Conservation (phyloP, 2,797 vertebrate species). For the Amphiprion clarkii region DNA sequence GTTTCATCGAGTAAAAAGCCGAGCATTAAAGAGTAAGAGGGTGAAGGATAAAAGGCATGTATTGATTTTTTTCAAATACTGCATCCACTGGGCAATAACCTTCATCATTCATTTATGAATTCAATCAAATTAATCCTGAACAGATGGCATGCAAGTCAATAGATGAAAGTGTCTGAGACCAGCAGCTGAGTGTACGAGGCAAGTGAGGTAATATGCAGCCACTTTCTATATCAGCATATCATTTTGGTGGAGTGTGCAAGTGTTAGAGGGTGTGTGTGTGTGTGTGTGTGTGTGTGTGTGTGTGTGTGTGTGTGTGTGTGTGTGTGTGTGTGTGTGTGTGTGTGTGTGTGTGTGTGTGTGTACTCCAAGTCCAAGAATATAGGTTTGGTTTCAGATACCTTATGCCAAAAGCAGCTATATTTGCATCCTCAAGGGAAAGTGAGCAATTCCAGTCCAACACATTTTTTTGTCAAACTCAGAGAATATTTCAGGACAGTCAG, state of each 20-base stretch:
- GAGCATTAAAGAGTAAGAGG: conserved; percentile 41
- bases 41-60: conserved; percentile 54
- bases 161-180: conserved; percentile 37
- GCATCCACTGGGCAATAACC: conserved; percentile 43
- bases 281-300: not conserved
- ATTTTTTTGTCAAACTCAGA: not conserved
- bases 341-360: not conserved
- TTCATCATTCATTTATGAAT: conserved; percentile 71
- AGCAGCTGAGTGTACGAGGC: conserved; percentile 24
- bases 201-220: conserved; percentile 21
- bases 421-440: not conserved
- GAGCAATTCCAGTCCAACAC: not conserved
- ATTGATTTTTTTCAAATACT: conserved; percentile 58
- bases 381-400: conserved; percentile 4
- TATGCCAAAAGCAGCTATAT: not conserved
- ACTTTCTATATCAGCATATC: conserved; percentile 9
- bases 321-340: not conserved
- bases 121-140: conserved; percentile 73
- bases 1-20: conserved; percentile 58
- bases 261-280: not conserved
- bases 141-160: conserved; percentile 68
- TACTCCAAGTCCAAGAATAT: not conserved
- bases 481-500: not conserved
- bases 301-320: not conserved
- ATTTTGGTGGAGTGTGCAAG: conserved; percentile 2